Evolutionary conservation across 2,888 invertebrate genomes (phyloP).

Genomic region (Rhopalosiphum nymphaeae): DNA sequence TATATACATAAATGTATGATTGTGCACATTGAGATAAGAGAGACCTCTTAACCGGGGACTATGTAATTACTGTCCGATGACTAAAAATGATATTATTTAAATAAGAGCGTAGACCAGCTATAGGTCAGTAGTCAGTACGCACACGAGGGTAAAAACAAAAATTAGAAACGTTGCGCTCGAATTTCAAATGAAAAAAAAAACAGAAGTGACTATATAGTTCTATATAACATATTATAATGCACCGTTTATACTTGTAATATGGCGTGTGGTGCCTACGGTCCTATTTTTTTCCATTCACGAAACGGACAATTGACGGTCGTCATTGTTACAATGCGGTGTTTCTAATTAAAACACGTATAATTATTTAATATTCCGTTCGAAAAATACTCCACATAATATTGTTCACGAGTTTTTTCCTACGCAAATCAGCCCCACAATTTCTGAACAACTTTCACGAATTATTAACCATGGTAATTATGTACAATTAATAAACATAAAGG

Average conservation of each 20-base stretch:
- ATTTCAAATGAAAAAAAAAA: neutral
- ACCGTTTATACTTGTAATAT: neutral
- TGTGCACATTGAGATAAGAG: conserved; percentile 9
- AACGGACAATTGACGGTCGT: conserved; percentile 30
- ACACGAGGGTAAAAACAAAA: conserved; percentile 13
- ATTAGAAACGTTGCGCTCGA: conserved; percentile 27
- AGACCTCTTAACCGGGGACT: neutral
- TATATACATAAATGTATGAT: neutral
- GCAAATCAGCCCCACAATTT: neutral
- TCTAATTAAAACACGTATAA: conserved; percentile 52
- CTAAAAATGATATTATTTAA: conserved; percentile 36
- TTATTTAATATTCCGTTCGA: conserved; percentile 24
- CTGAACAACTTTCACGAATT: neutral
- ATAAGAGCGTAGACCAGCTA: neutral
- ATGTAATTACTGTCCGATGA: conserved; percentile 56
- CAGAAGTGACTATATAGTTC: neutral
- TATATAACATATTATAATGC: neutral
- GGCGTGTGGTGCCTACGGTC: conserved; percentile 18
- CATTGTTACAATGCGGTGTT: conserved; percentile 28
- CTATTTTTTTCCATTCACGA: conserved; percentile 37
- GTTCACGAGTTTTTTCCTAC: neutral
- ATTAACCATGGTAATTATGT: neutral
- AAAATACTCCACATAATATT: neutral
- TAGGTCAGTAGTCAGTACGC: neutral
- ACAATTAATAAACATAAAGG: neutral